Evolutionary conservation across 2,888 invertebrate genomes (phyloP), one percentile per base, ranked within the genome.

Genomic region (Noctua janthina): DNA sequence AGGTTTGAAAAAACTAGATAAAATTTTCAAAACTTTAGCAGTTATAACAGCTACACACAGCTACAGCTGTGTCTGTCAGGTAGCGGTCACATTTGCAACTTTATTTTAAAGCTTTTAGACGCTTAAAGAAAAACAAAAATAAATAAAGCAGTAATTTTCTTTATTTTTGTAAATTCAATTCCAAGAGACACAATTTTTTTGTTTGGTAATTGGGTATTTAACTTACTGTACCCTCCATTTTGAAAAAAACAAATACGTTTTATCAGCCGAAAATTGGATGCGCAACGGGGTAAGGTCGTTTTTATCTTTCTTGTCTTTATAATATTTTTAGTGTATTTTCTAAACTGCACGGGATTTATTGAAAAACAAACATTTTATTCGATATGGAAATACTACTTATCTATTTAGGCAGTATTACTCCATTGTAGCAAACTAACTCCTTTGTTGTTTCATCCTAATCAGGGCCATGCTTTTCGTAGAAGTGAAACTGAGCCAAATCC

Each of bases 131-230:
- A n/a, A 49, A n/a, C 3, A 46, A 23, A 39, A 29, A 29, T 49
- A 43, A 2, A 13, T 7, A 59, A 11, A 68, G 15, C 15, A 71
- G 15, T 29, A 15, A 56, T 72, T 73, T 71, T 43, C 43, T 15
- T 43, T 72, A n/a, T 72, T 75, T 75, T 74, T 51, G 6, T 49
- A 49, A 67, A 67, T 35, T 7, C 43, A 29, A 54, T 72, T 54
- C 29, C n/a, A 5, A 56, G 43, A 10, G 11, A 46, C 11, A 39
- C 51, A 54, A 43, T 71, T 51, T 75, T 2, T 43, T 72, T 71
- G 2, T 39, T 51, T 29, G 29, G 29, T 29, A 70, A 75, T 39
- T n/a, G 23, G 15, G 46, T 23, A 23, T 66, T 74, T 1, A 17
- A 46, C 23, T 29, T 66, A 46, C 15, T 23, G 20, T 29, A 0